Percentiles rank a stretch among this genome's conserved stretches.
These are phyloP conservation scores for Drosophila gunungcola DNA, from an alignment of 1,140 invertebrate species.

Conservation along the genomic window DNA sequence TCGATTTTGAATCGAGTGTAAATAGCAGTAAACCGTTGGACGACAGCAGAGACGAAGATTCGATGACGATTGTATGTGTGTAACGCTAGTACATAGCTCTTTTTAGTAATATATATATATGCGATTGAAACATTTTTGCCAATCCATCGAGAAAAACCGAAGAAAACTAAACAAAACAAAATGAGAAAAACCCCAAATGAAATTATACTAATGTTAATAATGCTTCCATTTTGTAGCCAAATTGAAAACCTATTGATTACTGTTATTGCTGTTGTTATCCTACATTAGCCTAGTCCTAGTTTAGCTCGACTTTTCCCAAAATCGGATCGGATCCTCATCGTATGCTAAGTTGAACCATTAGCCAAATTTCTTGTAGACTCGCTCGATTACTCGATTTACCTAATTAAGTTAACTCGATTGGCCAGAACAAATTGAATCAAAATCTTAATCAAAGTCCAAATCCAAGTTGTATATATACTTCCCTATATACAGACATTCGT, in stretches of 20 bases:
- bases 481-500: constrained; percentile 13
- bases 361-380: constrained; percentile 33
- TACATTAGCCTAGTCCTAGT: constrained; percentile 49
- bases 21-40: constrained; percentile 30
- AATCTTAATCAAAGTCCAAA: constrained; percentile 3
- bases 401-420: constrained; percentile 21
- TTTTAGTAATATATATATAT: constrained; percentile 22
- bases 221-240: constrained; percentile 78
- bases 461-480: constrained; percentile 44
- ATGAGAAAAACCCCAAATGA: not conserved
- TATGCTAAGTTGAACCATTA: constrained; percentile 54
- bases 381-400: constrained; percentile 8
- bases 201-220: constrained; percentile 42
- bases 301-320: constrained; percentile 19
- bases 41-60: constrained; percentile 5
- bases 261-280: constrained; percentile 60
- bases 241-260: constrained; percentile 47
- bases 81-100: constrained; percentile 24
- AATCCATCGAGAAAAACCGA: constrained; percentile 31
- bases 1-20: constrained; percentile 57
- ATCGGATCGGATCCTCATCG: constrained; percentile 26
- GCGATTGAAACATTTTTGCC: constrained; percentile 55
- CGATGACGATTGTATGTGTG: constrained; percentile 14
- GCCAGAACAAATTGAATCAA: constrained; percentile 6
- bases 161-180: constrained; percentile 10